phyloP scores from a whole-genome alignment of 2,888 invertebrate species.

The Melinopterus prodromus region DNA sequence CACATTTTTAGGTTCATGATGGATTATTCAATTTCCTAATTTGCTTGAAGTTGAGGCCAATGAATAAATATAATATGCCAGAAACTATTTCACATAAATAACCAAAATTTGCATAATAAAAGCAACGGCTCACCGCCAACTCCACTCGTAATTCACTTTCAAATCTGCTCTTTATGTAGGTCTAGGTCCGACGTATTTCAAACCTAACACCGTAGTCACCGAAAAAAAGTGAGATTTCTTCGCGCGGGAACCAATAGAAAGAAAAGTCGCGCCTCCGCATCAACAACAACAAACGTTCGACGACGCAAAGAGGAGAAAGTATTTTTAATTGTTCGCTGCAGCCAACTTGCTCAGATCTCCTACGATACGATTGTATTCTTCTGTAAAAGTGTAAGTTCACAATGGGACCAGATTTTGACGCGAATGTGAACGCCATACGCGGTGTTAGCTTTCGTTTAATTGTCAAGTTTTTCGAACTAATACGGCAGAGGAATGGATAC shows the following conservation, averaged over 20 bases:
- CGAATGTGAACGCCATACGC: neutral
- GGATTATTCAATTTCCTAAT: no score
- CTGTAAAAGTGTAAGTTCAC: neutral
- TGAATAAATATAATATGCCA: neutral
- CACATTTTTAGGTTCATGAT: no score
- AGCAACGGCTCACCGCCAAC: neutral
- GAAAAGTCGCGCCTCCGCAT: neutral
- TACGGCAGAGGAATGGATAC: neutral
- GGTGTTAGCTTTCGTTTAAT: neutral
- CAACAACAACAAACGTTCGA: neutral
- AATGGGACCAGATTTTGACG: neutral
- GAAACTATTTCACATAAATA: neutral
- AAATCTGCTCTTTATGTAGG: neutral
- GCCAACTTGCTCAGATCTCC: neutral
- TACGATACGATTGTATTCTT: neutral
- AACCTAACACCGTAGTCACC: neutral
- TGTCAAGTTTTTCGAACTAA: neutral
- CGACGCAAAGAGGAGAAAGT: neutral
- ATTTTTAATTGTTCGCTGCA: neutral
- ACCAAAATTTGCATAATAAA: neutral
- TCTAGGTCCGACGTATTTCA: neutral
- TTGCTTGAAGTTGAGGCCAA: neutral
- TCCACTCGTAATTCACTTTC: neutral
- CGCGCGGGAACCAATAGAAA: neutral
- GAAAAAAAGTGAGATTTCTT: constrained; percentile 4